Percentiles rank a stretch among this genome's conserved stretches.
These are phyloP conservation scores for Rhinoraja longicauda DNA, from an alignment of 2,797 vertebrate species.

Conservation along the genomic window DNA sequence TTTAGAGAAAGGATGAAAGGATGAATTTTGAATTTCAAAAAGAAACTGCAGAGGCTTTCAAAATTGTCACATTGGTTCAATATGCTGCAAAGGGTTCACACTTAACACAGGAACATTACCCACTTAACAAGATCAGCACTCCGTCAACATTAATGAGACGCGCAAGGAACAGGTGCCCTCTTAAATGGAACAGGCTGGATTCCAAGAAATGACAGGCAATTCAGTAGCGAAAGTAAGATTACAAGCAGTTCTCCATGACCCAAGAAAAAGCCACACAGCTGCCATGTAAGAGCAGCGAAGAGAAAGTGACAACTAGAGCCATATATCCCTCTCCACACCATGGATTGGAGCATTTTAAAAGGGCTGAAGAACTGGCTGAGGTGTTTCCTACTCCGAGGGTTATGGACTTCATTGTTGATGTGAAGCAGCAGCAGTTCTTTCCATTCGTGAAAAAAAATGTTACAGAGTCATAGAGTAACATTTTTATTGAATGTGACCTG, in stretches of 20 bases:
- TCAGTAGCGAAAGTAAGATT: not conserved
- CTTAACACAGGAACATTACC: not conserved
- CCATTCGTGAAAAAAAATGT: not conserved
- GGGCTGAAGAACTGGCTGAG: not conserved
- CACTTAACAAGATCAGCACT: constrained; percentile 16
- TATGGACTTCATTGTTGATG: not conserved
- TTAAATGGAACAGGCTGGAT: not conserved
- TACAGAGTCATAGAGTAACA: not conserved
- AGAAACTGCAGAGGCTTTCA: not conserved
- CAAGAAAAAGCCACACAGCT: not conserved
- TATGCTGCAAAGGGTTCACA: not conserved
- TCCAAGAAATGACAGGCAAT: not conserved
- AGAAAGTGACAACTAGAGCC: not conserved
- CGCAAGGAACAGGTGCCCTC: not conserved
- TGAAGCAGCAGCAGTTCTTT: not conserved
- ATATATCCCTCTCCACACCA: not conserved
- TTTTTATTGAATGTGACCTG: not conserved
- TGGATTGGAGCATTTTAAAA: not conserved
- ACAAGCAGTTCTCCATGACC: not conserved
- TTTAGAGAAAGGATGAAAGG: constrained; percentile 12
- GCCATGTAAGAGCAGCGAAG: not conserved
- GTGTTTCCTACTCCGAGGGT: not conserved
- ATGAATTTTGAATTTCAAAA: not conserved
- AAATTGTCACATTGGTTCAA: not conserved
- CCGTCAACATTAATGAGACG: not conserved